Evolutionary conservation across 2,888 invertebrate genomes (phyloP).

Genomic region (Pachliopta kotzebuea): DNA sequence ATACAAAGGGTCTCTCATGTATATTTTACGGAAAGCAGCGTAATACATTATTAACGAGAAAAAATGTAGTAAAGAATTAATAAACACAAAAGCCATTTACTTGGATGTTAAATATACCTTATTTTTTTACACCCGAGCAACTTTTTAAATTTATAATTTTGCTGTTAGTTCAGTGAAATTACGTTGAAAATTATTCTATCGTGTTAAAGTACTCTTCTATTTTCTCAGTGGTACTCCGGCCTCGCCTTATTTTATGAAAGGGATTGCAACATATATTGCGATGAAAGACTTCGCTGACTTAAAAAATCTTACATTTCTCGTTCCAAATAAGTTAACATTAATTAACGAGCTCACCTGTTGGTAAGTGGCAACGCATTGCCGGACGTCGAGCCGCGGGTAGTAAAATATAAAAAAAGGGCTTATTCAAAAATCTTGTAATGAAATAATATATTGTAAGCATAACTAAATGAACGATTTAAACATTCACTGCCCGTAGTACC

Average conservation of each 20-base stretch:
- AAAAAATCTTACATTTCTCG: background rate
- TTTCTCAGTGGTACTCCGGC: conserved; percentile 1
- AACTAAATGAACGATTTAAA: background rate
- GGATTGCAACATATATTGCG: background rate
- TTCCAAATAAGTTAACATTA: conserved; percentile 13
- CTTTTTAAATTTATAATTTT: conserved; percentile 6
- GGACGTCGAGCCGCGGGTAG: background rate
- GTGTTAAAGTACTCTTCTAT: conserved; percentile 5
- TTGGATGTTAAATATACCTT: background rate
- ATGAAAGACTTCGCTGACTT: background rate
- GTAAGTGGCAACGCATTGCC: conserved; percentile 1
- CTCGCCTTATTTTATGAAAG: conserved; percentile 3
- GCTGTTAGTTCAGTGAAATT: background rate
- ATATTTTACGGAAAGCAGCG: too few relatives aligned
- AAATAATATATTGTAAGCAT: background rate
- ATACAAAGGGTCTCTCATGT: too few relatives aligned
- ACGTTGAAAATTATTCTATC: conserved; percentile 1
- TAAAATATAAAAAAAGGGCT: background rate
- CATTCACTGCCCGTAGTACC: too few relatives aligned
- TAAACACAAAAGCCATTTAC: background rate
- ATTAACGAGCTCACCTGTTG: conserved; percentile 13
- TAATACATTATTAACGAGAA: background rate
- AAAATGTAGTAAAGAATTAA: background rate
- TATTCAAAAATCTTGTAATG: background rate
- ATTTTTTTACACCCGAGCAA: background rate